A percentile compares a stretch with the other conserved stretches of the same genome.
phyloP scores from a whole-genome alignment of 1,140 invertebrate species.

The Galendromus occidentalis region DNA sequence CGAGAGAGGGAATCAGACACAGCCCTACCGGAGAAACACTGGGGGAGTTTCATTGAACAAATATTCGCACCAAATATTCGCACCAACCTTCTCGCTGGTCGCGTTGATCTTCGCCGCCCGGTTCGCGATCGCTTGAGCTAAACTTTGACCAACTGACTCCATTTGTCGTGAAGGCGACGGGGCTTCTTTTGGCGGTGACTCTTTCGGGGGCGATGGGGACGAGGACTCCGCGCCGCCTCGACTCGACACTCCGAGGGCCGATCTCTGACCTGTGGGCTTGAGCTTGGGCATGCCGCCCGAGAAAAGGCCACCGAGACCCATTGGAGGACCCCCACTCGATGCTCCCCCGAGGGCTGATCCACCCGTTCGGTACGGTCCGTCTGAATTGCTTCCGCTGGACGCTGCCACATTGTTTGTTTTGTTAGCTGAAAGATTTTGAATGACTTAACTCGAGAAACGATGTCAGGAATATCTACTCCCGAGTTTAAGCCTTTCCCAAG shows the following conservation, averaged over 20 bases:
- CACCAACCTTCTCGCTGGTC: background rate
- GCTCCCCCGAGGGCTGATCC: constrained; percentile 19
- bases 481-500: background rate
- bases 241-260: background rate
- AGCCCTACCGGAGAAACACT: background rate
- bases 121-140: background rate
- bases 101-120: background rate
- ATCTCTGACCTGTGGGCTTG: constrained; percentile 43
- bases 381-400: constrained; percentile 11
- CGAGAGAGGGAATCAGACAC: background rate
- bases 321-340: constrained; percentile 21
- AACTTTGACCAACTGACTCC: background rate
- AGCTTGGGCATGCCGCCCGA: constrained; percentile 68
- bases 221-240: background rate
- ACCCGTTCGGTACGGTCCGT: constrained; percentile 8
- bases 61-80: background rate
- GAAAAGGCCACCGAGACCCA: constrained; percentile 49
- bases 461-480: background rate
- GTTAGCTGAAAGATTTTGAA: constrained; percentile 12
- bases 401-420: constrained; percentile 20
- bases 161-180: background rate
- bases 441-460: background rate
- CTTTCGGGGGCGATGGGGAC: constrained; percentile 6
- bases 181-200: background rate
- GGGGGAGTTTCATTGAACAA: background rate